Percentiles rank a stretch among this genome's conserved stretches.
These are phyloP conservation scores for Ichneumoninae sp. DNA, from an alignment of 2,888 invertebrate species.

Conservation along the genomic window DNA sequence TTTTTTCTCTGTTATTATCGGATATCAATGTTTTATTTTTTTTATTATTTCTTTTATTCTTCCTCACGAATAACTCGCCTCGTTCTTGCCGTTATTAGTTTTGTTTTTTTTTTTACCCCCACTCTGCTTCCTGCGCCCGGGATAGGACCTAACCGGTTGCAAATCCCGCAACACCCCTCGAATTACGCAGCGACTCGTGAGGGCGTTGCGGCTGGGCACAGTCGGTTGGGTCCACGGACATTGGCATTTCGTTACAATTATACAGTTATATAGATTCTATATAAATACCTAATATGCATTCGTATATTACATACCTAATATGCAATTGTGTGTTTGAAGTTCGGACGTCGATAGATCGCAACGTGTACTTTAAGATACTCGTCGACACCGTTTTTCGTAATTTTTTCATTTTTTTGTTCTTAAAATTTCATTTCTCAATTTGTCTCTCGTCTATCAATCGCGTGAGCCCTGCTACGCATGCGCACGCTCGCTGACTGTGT, in stretches of 20 bases:
- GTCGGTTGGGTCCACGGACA: constrained; percentile 79
- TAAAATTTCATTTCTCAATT: constrained; percentile 32
- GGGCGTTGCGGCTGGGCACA: constrained; percentile 70
- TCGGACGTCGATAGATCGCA: constrained; percentile 80
- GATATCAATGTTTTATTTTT: constrained; percentile 1
- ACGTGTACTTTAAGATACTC: constrained; percentile 69
- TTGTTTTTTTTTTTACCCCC: constrained; percentile 45
- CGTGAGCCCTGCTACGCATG: constrained; percentile 28
- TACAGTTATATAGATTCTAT: constrained; percentile 84
- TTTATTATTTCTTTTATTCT: constrained; percentile 42
- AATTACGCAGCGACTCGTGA: constrained; percentile 1
- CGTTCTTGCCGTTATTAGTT: constrained; percentile 21
- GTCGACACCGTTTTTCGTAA: constrained; percentile 37
- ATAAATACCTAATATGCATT: constrained; percentile 84
- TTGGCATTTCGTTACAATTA: constrained; percentile 84
- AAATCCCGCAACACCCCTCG: constrained; percentile 66
- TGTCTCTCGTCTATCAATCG: constrained; percentile 23
- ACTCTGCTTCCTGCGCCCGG: constrained; percentile 76
- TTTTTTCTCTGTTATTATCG: constrained; percentile 63
- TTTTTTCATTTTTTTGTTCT: constrained; percentile 23
- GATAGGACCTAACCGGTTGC: constrained; percentile 78
- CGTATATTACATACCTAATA: constrained; percentile 84
- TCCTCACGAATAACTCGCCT: constrained; percentile 7
- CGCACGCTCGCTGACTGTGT: constrained; percentile 26
- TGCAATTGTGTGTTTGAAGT: constrained; percentile 82